Percentiles rank a stretch among this genome's conserved stretches.
Conservation (phyloP, 2,888 invertebrate genomes). For the Tipula confusa region DNA sequence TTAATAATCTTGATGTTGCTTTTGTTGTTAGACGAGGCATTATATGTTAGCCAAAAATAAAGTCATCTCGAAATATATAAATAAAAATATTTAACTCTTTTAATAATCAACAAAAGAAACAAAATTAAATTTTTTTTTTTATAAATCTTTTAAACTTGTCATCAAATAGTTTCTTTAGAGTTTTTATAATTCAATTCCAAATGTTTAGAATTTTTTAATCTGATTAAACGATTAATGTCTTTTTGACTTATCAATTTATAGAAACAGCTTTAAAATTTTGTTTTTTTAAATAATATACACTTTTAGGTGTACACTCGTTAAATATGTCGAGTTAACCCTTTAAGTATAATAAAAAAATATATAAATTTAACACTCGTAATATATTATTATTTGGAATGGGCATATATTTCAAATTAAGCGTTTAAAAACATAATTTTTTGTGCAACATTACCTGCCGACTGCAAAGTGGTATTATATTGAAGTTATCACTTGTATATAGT, state of each 20-base stretch:
- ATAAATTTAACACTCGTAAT: too few species aligned
- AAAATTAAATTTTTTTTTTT: slow-evolving; percentile 21
- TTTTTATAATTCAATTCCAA: slow-evolving; percentile 26
- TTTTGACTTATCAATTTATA: slow-evolving; percentile 36
- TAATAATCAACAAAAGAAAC: neutral
- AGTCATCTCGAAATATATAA: neutral
- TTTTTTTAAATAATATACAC: too few species aligned
- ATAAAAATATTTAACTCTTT: neutral
- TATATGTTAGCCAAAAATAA: neutral
- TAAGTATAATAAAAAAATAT: too few species aligned
- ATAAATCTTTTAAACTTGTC: slow-evolving; percentile 29
- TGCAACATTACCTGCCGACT: too few species aligned
- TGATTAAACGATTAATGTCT: slow-evolving; percentile 38
- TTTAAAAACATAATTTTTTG: too few species aligned
- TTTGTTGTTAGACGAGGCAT: neutral
- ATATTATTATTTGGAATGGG: too few species aligned
- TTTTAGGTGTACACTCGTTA: too few species aligned
- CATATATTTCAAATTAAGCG: too few species aligned
- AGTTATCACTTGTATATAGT: too few species aligned
- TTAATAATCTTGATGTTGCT: neutral
- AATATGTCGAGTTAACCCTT: too few species aligned
- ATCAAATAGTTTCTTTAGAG: slow-evolving; percentile 7
- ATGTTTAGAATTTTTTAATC: slow-evolving; percentile 34
- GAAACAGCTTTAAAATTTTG: neutral
- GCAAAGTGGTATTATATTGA: too few species aligned